Evolutionary conservation across 1,140 invertebrate genomes (phyloP).

Genomic region (Apolygus lucorum): DNA sequence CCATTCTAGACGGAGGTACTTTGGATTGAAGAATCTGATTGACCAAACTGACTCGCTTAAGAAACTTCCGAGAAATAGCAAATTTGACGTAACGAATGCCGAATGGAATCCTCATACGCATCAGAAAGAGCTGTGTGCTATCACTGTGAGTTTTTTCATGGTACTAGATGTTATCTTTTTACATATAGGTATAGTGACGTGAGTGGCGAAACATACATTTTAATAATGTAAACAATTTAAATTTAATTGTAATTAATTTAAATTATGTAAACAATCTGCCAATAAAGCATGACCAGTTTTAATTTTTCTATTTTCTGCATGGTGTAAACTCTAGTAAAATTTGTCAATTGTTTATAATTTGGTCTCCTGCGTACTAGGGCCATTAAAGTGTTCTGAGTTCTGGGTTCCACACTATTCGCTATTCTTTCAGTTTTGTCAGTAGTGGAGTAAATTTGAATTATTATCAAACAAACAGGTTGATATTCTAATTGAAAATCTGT

Average conservation of each 20-base stretch:
- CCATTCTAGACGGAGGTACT: constrained; percentile 55
- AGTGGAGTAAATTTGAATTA: too few relatives aligned
- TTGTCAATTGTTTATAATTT: too few relatives aligned
- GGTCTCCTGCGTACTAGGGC: too few relatives aligned
- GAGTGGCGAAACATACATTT: too few relatives aligned
- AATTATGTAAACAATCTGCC: neutral
- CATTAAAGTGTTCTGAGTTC: too few relatives aligned
- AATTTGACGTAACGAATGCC: constrained; percentile 84
- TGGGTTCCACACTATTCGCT: too few relatives aligned
- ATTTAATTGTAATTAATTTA: neutral
- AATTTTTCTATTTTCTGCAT: constrained; percentile 16
- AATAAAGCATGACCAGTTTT: constrained; percentile 1
- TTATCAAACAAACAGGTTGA: too few relatives aligned
- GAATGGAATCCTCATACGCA: constrained; percentile 81
- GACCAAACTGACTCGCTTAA: constrained; percentile 61
- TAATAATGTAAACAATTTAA: neutral
- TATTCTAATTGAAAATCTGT: too few relatives aligned
- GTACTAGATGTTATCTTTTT: too few relatives aligned
- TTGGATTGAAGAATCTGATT: constrained; percentile 71
- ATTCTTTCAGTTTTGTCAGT: too few relatives aligned
- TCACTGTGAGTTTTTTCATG: constrained; percentile 58
- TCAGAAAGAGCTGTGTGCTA: constrained; percentile 73
- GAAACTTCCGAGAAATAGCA: constrained; percentile 77
- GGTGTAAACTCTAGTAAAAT: neutral
- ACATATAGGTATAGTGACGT: too few relatives aligned